Percentiles rank a stretch among this genome's conserved stretches.
Evolutionary conservation across 2,113 vertebrate genomes (phyloP).

Genomic region (Lepisosteus osseus): DNA sequence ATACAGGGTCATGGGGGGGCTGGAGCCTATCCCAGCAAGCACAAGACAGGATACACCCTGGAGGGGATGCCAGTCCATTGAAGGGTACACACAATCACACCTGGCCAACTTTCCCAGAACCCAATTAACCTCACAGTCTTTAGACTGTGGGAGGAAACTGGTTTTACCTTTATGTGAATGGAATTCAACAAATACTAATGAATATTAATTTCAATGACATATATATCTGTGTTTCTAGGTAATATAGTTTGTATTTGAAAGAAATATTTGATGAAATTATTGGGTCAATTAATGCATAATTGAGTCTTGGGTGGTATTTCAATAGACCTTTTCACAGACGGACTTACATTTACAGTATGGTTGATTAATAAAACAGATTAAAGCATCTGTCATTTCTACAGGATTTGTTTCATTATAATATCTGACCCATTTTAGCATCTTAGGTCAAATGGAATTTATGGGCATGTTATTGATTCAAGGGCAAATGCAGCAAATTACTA

Average conservation of each 20-base stretch:
- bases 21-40: no score
- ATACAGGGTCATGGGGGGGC: no score
- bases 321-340: neutral
- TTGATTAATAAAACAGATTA: neutral
- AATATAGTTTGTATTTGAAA: no score
- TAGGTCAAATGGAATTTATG: neutral
- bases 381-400: neutral
- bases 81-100: no score
- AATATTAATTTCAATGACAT: no score
- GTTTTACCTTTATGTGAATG: neutral
- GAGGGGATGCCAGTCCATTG: no score
- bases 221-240: no score
- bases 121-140: no score
- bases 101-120: no score
- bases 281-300: conserved; percentile 4
- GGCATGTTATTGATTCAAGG: neutral
- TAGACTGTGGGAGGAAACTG: neutral
- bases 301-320: conserved; percentile 10
- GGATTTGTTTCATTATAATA: neutral
- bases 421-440: neutral
- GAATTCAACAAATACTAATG: no score
- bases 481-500: neutral
- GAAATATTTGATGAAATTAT: neutral
- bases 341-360: no score
- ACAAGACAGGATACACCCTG: no score